These are phyloP conservation scores for Cyprinodon brontotheroides DNA, from an alignment of 2,113 vertebrate species.

Conservation along the genomic window DNA sequence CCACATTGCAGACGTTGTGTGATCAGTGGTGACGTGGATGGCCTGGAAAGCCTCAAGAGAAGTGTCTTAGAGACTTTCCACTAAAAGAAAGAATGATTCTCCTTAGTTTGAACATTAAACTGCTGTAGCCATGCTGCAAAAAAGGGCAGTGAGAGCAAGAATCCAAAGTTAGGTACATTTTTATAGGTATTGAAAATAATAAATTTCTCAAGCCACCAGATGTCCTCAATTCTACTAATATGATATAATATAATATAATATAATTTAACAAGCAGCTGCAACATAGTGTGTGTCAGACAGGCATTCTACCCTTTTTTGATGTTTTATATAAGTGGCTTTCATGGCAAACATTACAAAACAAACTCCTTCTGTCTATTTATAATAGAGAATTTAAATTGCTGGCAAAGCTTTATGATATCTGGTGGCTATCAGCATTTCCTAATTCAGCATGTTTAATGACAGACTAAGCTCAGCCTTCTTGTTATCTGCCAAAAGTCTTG, in stretches of 20 bases:
- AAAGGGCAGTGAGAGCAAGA: not conserved
- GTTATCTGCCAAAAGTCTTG: not conserved
- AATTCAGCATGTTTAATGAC: not conserved
- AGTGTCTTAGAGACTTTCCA: not conserved
- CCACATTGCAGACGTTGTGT: not conserved
- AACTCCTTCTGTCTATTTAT: not conserved
- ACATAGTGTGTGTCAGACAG: too few species aligned
- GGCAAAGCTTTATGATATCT: not conserved
- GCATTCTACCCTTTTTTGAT: not conserved
- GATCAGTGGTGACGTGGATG: not conserved
- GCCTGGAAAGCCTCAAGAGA: not conserved
- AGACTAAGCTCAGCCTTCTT: not conserved
- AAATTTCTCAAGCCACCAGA: not conserved
- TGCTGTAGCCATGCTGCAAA: not conserved
- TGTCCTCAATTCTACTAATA: not conserved
- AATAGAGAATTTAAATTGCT: not conserved
- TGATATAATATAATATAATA: not conserved
- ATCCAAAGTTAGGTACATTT: not conserved
- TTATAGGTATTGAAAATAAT: not conserved
- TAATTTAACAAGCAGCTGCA: too few species aligned
- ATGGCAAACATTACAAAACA: not conserved
- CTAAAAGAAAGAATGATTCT: not conserved
- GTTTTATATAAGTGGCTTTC: not conserved
- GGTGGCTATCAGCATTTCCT: not conserved
- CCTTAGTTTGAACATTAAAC: not conserved